These are phyloP conservation scores for Silurus glanis DNA, from an alignment of 2,113 vertebrate species.

Conservation along the genomic window DNA sequence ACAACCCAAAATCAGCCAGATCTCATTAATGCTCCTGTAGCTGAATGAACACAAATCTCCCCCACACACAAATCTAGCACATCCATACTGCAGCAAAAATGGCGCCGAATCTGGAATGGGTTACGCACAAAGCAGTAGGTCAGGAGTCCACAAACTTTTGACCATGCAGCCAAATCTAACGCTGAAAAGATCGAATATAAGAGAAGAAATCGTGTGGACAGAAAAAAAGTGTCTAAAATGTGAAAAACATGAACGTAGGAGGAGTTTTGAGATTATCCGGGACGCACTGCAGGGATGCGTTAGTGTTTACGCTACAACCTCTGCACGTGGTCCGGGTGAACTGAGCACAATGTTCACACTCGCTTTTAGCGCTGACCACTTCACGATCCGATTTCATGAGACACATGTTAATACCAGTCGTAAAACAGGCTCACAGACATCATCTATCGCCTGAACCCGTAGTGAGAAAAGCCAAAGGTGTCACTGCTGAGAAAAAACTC, in stretches of 20 bases:
- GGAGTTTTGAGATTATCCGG: background rate
- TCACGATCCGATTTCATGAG: background rate
- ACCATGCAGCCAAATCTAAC: background rate
- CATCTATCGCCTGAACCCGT: background rate
- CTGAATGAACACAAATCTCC: too few relatives aligned
- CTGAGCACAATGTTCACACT: constrained; percentile 2
- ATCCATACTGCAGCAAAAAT: too few relatives aligned
- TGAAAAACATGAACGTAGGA: background rate
- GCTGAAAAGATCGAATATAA: background rate
- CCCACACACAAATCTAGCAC: too few relatives aligned
- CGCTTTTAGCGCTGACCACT: background rate
- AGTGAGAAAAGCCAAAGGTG: constrained; percentile 11
- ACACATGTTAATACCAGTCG: constrained; percentile 1
- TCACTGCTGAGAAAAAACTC: constrained; percentile 11
- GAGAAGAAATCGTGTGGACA: background rate
- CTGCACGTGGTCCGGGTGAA: background rate
- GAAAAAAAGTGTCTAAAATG: background rate
- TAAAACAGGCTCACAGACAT: background rate
- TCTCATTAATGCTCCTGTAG: too few relatives aligned
- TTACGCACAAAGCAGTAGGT: too few relatives aligned
- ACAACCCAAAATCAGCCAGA: background rate
- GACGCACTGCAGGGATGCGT: background rate
- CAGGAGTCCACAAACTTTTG: background rate
- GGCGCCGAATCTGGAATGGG: too few relatives aligned
- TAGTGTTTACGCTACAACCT: background rate